Conservation (phyloP, 2,113 vertebrate genomes). For the Monarcha castaneiventris region DNA sequence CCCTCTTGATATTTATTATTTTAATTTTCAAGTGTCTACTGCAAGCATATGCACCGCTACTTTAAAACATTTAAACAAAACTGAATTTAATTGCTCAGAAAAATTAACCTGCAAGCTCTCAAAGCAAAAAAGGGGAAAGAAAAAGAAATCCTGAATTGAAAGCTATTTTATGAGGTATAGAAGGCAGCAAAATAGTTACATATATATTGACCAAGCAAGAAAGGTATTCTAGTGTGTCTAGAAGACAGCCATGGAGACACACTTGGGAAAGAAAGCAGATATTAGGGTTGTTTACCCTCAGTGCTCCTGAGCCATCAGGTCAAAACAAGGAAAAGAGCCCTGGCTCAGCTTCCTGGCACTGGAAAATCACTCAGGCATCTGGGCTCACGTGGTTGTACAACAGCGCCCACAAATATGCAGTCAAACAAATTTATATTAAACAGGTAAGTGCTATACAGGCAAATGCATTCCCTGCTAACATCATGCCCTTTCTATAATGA, state of each 20-base stretch:
- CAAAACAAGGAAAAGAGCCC: not conserved
- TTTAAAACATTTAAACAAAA: conserved; percentile 26
- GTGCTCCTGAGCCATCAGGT: not conserved
- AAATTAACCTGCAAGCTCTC: not conserved
- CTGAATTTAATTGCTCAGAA: conserved; percentile 36
- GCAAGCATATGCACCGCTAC: conserved; percentile 15
- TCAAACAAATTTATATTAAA: conserved; percentile 20
- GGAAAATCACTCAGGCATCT: not conserved
- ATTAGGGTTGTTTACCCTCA: not conserved
- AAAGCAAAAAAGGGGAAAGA: not conserved
- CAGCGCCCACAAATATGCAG: not conserved
- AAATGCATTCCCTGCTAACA: not conserved
- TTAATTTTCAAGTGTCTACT: conserved; percentile 37
- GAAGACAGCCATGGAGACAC: not conserved
- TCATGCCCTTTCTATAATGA: not conserved
- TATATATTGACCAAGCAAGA: not conserved
- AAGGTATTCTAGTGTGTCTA: not conserved
- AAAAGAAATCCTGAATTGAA: not conserved
- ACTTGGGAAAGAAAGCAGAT: not conserved
- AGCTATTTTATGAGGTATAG: not conserved
- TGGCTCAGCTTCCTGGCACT: not conserved
- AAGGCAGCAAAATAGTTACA: not conserved
- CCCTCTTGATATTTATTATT: conserved; percentile 49
- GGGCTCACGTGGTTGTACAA: not conserved
- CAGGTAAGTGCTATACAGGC: not conserved